Evolutionary conservation across 2,888 invertebrate species (phyloP), one percentile per base, ranked within the genome.

Genomic region (Parnassius apollo): DNA sequence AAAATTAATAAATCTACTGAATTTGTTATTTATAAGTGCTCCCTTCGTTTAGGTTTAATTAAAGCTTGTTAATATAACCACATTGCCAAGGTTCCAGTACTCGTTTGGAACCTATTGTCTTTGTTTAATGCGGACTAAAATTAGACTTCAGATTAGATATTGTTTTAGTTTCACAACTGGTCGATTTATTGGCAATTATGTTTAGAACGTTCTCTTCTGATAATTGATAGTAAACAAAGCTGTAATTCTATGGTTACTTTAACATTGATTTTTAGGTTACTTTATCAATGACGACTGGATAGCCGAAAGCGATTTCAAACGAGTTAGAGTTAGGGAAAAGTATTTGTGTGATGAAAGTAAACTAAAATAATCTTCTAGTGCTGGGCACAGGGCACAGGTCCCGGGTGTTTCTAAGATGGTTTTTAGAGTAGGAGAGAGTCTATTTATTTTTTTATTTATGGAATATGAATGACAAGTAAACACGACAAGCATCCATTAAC

Each of bases 71-170:
- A 35, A 35, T 35, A 75, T 80, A 82, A 82, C 82, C 81, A 75
- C 77, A 76, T 73, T 80, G 79, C 80, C 81, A 82, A 82, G 83
- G 82, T 75, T 75, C 65, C 57, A 70, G 68, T 50, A 72, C 75
- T 73, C 75, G 77, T 76, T 78, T 76, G 75, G 69, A 65, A 73
- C 64, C 77, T 72, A 77, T 81, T 81, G 81, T 81, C 72, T 71
- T 72, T 70, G 70, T 72, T 62, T 61, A 54, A 61, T 59, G 57
- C 18, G 8, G 42, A 18, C 52, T 59, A 45, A 59, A 57, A 57
- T 57, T 64, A 59, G 59, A 57, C 51, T 44, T 13, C 64, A 56
- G 63, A 59, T 63, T 52, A 59, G 42, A 59, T 59, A 63, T 51
- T 48, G 51, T 42, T 13, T 12, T 10, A 46, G 59, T 59, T 51